These are phyloP conservation scores for Gambusia affinis DNA, from an alignment of 2,113 vertebrate species.

Conservation along the genomic window DNA sequence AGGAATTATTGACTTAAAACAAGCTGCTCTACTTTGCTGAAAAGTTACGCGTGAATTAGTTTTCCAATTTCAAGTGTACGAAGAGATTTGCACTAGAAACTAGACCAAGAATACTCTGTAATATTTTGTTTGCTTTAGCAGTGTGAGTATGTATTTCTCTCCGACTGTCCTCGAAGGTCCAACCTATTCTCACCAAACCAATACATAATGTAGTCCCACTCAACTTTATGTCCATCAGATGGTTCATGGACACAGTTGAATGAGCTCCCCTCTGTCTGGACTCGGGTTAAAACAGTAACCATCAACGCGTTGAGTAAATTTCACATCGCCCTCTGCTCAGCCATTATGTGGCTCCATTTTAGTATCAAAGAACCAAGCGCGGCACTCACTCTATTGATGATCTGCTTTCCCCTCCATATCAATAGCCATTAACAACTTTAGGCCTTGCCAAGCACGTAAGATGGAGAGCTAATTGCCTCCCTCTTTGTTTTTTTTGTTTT, in stretches of 20 bases:
- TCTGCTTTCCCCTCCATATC: slow-evolving; percentile 61
- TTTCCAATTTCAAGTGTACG: too few relatives aligned
- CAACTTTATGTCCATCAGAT: background rate
- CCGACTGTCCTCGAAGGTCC: slow-evolving; percentile 11
- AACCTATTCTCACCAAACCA: background rate
- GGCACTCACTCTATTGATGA: slow-evolving; percentile 52
- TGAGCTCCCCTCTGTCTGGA: slow-evolving; percentile 4
- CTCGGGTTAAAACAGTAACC: slow-evolving; percentile 30
- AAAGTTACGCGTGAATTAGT: too few relatives aligned
- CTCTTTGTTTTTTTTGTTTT: slow-evolving; percentile 5
- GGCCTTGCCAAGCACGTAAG: slow-evolving; percentile 51
- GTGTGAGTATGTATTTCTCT: slow-evolving; percentile 14
- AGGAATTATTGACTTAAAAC: too few relatives aligned
- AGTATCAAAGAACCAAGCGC: slow-evolving; percentile 40
- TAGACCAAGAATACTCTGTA: too few relatives aligned
- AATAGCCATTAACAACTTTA: slow-evolving; percentile 68
- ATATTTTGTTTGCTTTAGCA: too few relatives aligned
- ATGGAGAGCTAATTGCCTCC: slow-evolving; percentile 58
- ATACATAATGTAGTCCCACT: background rate
- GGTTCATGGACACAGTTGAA: background rate
- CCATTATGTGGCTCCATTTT: slow-evolving; percentile 32
- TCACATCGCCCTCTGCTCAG: slow-evolving; percentile 13
- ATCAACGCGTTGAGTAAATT: slow-evolving; percentile 2
- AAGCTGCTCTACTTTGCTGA: too few relatives aligned
- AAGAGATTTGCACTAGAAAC: too few relatives aligned